Base-by-base conservation (phyloP, 2,888 invertebrate species). In the Protodeltote pygarga region DNA sequence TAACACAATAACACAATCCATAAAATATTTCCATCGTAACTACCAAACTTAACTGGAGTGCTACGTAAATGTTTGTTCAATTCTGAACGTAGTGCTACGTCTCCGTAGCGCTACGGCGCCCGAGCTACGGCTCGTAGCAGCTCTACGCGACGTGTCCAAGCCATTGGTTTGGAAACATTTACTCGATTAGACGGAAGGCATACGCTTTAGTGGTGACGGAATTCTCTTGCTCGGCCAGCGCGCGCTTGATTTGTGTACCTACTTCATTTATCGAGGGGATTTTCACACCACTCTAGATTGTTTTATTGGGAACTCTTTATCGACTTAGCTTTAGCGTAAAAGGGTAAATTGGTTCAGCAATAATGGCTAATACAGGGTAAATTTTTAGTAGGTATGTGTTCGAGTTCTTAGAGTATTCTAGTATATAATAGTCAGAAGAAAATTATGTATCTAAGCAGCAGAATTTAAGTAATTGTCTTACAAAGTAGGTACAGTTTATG, bases 111-210 rank as follows among this genome's bases (percentile, higher is more conserved):
- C 75, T 79, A 77, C 78, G 77, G 42, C 38, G 65, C 63, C 57
- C 41, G 42, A 47, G 71, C 78, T 75, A 74, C 77, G 74, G 69
- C 72, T 75, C 80, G 83, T 79, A 81, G 83, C 75, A 51, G 72
- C 77, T 65, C 79, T 79, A 82, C 80, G 79, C 81, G 82, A 84
- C 81, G 77, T 81, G 77, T 85, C 74, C 84, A 50, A 77, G 39
- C 70, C 88, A 87, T 71, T 87, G 88, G 74, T 53, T 75, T 73
- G 83, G 87, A 89, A 89, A 85, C 80, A 80, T 85, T 83, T 85
- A 87, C 84, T 85, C 85, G 87, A 86, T 88, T 87, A 87, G 81
- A 85, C 78, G 80, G 83, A 86, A 86, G 79, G 83, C 83, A 83
- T 81, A 87, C 83, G 86, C 82, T 85, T 85, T 87, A 84, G 80